Conservation (phyloP, 2,113 vertebrate species). For the Corythoichthys haematopterus region DNA sequence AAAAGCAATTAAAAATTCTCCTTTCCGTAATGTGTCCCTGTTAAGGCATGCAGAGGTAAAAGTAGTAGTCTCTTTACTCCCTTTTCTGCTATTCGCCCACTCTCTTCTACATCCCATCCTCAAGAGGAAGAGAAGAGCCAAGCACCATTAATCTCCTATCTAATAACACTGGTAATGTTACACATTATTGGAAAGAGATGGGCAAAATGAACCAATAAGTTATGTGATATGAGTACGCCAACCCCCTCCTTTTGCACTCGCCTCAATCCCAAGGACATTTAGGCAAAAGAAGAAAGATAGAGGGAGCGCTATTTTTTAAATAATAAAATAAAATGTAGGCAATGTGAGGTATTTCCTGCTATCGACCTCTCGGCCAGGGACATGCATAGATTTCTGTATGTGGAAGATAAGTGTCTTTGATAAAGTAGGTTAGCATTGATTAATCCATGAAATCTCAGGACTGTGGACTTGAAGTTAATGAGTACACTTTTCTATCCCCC, state of each 20-base stretch:
- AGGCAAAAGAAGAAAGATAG: constrained; percentile 49
- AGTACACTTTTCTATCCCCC: constrained; percentile 74
- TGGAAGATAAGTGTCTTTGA: constrained; percentile 81
- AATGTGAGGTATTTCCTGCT: constrained; percentile 73
- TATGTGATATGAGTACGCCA: constrained; percentile 63
- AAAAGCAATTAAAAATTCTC: neutral
- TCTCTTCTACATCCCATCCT: constrained; percentile 48
- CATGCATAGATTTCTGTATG: constrained; percentile 76
- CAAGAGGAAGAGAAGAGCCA: constrained; percentile 58
- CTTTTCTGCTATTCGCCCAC: constrained; percentile 44
- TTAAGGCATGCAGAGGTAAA: neutral
- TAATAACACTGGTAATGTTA: constrained; percentile 73
- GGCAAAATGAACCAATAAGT: constrained; percentile 69
- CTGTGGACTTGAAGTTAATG: constrained; percentile 74
- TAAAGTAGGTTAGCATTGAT: constrained; percentile 82
- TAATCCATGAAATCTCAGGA: constrained; percentile 77
- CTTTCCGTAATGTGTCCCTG: neutral
- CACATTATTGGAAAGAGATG: constrained; percentile 72
- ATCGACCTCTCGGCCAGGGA: constrained; percentile 69
- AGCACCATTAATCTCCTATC: constrained; percentile 70
- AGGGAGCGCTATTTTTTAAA: constrained; percentile 25
- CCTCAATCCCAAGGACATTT: constrained; percentile 61
- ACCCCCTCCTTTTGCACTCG: constrained; percentile 37
- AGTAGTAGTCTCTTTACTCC: constrained; percentile 7
- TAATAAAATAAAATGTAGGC: constrained; percentile 52